A percentile compares a stretch with the other conserved stretches of the same genome.
Conservation (phyloP, 2,888 invertebrate genomes). For the Cryptocheilus praepositus region DNA sequence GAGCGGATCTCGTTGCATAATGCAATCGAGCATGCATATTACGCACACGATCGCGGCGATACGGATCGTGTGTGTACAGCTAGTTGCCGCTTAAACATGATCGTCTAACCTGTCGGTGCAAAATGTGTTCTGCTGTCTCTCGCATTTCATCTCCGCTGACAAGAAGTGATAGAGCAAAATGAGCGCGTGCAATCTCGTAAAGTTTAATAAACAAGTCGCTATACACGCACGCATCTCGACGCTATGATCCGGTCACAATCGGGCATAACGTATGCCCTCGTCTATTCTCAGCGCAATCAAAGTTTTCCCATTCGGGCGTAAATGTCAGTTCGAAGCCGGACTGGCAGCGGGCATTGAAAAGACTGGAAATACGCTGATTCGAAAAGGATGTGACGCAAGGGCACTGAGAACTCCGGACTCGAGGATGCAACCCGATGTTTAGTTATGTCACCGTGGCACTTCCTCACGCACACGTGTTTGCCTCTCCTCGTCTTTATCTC, state of each 20-base stretch:
- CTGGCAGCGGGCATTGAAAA: no score
- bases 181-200: slow-evolving; percentile 34
- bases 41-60: slow-evolving; percentile 19
- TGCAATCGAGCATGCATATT: slow-evolving; percentile 32
- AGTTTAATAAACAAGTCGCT: slow-evolving; percentile 37
- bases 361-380: no score
- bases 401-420: no score
- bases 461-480: background rate
- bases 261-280: no score
- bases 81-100: slow-evolving; percentile 3
- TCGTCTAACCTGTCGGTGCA: slow-evolving; percentile 10
- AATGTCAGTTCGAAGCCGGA: no score
- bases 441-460: background rate
- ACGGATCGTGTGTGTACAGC: background rate
- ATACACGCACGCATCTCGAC: slow-evolving; percentile 25
- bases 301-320: no score
- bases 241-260: no score
- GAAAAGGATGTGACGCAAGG: no score
- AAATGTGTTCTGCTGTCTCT: slow-evolving; percentile 24
- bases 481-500: background rate
- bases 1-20: slow-evolving; percentile 48
- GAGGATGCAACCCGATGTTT: slow-evolving; percentile 1
- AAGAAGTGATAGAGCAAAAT: slow-evolving; percentile 13
- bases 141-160: slow-evolving; percentile 39
- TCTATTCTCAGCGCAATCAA: no score